Evolutionary conservation across 2,797 vertebrate species (phyloP).

Genomic region (Pangasius larnaudii): DNA sequence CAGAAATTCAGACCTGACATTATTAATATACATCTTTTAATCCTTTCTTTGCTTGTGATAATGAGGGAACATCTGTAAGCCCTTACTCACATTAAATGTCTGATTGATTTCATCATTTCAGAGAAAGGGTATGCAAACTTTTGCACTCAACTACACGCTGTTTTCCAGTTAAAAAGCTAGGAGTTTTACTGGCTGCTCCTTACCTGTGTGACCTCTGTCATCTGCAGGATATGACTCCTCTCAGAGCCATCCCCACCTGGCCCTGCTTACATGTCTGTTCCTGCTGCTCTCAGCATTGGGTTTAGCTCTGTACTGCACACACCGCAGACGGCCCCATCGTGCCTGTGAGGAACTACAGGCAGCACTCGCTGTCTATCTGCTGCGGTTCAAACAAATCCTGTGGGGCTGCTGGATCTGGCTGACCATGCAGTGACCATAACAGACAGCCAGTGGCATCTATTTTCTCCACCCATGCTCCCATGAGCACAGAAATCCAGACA

Average conservation of each 20-base stretch:
- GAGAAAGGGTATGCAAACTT: neutral
- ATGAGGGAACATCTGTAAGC: neutral
- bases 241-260: constrained; percentile 74
- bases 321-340: constrained; percentile 71
- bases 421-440: constrained; percentile 79
- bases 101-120: neutral
- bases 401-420: constrained; percentile 87
- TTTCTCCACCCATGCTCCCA: neutral
- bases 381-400: constrained; percentile 81
- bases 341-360: constrained; percentile 86
- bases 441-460: constrained; percentile 56
- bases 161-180: neutral
- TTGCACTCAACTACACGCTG: neutral
- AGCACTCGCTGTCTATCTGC: constrained; percentile 76
- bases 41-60: neutral
- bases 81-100: neutral
- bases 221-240: constrained; percentile 76
- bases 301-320: constrained; percentile 83
- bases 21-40: neutral
- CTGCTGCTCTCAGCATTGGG: constrained; percentile 81
- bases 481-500: neutral
- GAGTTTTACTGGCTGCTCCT: neutral
- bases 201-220: constrained; percentile 23
- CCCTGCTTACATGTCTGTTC: constrained; percentile 83
- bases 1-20: neutral